Conservation (phyloP, 2,113 vertebrate genomes). For the Tonatia bakeri region DNA sequence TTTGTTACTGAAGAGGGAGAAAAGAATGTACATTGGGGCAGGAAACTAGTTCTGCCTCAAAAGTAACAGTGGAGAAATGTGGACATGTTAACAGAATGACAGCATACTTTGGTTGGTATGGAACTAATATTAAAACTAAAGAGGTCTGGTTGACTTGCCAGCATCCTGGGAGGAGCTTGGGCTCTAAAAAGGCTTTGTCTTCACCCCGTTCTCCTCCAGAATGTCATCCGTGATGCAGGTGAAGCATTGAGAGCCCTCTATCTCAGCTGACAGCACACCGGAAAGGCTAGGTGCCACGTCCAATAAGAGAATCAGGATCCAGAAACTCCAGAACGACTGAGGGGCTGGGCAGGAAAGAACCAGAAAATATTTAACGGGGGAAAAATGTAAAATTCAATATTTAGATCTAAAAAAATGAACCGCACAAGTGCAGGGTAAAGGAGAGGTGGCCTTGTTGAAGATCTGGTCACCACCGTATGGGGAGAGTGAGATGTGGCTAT, state of each 20-base stretch:
- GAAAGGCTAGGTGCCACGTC: background rate
- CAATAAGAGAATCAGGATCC: background rate
- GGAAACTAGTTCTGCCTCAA: background rate
- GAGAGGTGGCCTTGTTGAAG: background rate
- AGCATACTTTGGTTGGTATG: background rate
- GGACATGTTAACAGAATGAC: background rate
- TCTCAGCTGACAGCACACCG: background rate
- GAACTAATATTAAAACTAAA: background rate
- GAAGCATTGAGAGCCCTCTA: background rate
- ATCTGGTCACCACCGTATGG: background rate
- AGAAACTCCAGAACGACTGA: background rate
- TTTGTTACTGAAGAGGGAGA: background rate
- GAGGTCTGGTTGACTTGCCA: background rate
- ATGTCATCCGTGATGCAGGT: background rate
- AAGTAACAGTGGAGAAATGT: background rate
- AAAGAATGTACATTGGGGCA: background rate
- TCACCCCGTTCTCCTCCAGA: background rate
- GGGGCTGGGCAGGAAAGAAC: background rate
- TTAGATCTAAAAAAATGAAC: conserved; percentile 7
- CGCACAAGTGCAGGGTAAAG: background rate
- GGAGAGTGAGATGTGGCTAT: background rate
- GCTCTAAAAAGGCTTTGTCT: background rate
- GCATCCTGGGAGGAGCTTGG: background rate
- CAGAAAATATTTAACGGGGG: background rate
- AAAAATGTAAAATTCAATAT: background rate